Evolutionary conservation across 1,140 invertebrate species (phyloP).

Genomic region (Trachelipus rathkii): DNA sequence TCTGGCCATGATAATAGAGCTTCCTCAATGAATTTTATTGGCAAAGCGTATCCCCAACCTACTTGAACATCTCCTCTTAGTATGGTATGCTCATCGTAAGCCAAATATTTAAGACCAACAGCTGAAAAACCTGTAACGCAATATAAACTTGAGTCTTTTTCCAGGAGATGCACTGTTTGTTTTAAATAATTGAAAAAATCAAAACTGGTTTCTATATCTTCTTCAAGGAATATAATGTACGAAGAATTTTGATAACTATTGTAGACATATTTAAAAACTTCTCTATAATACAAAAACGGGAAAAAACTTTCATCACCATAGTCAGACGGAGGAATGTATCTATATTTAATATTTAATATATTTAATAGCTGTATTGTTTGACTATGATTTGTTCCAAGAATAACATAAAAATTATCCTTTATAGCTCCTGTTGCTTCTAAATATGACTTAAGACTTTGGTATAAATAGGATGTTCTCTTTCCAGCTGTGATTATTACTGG

Average conservation of each 20-base stretch:
- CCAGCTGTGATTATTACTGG: slow-evolving; percentile 19
- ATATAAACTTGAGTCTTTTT: neutral
- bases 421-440: neutral
- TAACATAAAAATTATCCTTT: slow-evolving; percentile 16
- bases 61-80: slow-evolving; percentile 25
- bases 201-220: slow-evolving; percentile 1
- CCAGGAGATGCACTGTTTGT: neutral
- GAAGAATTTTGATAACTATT: neutral
- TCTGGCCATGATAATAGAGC: neutral
- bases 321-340: neutral
- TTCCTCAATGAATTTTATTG: neutral
- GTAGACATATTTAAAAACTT: neutral
- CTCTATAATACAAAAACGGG: slow-evolving; percentile 9
- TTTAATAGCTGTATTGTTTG: slow-evolving; percentile 19
- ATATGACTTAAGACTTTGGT: slow-evolving; percentile 17
- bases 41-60: slow-evolving; percentile 16
- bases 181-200: slow-evolving; percentile 17
- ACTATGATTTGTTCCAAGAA: slow-evolving; percentile 6
- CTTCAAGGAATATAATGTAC: slow-evolving; percentile 4
- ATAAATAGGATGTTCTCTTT: slow-evolving; percentile 21
- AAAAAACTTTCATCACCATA: slow-evolving; percentile 17
- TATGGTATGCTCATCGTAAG: neutral
- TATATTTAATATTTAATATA: slow-evolving; percentile 11
- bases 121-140: slow-evolving; percentile 13
- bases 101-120: neutral